Conservation (phyloP, 64 coral and sea anemone species). For the Actinia tenebrosa region DNA sequence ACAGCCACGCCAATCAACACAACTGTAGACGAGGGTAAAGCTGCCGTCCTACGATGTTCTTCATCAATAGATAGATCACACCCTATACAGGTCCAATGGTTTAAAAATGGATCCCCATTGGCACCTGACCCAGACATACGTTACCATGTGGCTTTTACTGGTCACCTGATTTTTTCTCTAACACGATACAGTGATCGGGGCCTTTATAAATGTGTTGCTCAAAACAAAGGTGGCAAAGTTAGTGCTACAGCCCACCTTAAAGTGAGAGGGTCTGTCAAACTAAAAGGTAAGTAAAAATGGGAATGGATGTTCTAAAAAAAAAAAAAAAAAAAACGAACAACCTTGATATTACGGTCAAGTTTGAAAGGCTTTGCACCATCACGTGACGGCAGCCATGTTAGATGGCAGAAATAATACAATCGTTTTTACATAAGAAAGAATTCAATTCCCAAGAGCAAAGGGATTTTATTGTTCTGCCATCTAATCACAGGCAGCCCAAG, state of each 20-base stretch:
- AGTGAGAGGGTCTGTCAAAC: conserved; percentile 25
- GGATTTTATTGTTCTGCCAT: too few species aligned
- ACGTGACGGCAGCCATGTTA: too few species aligned
- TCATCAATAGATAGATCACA: not conserved
- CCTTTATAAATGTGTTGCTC: conserved; percentile 61
- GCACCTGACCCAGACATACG: not conserved
- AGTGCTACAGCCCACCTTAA: conserved; percentile 38
- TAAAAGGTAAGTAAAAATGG: not conserved
- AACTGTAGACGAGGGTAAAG: conserved; percentile 37
- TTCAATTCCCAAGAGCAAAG: too few species aligned
- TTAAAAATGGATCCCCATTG: conserved; percentile 53
- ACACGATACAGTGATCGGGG: conserved; percentile 45
- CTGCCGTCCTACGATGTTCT: conserved; percentile 25
- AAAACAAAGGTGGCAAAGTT: conserved; percentile 47
- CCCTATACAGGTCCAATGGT: conserved; percentile 45
- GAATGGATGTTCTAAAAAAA: not conserved
- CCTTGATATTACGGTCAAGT: not conserved
- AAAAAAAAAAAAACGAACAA: not conserved
- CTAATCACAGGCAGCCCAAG: too few species aligned
- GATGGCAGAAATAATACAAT: too few species aligned
- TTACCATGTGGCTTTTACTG: not conserved
- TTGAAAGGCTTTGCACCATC: too few species aligned
- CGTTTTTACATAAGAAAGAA: too few species aligned
- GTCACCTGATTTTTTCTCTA: conserved; percentile 20
- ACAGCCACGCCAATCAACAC: conserved; percentile 31